Conservation (phyloP, 1,140 invertebrate species). For the Eupristina koningsbergeri region DNA sequence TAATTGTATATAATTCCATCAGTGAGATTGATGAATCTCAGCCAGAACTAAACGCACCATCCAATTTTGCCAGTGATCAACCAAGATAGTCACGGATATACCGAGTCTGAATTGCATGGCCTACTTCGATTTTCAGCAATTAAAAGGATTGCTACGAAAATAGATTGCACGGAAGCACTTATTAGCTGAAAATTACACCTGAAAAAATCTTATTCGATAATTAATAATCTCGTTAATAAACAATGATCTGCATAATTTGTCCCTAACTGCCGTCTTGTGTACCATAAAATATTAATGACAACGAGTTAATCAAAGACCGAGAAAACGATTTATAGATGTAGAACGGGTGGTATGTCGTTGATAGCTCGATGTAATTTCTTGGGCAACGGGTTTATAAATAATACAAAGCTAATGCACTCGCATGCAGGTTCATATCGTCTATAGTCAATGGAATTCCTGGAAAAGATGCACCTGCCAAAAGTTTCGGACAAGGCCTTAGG, state of each 20-base stretch:
- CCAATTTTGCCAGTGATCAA: constrained; percentile 2
- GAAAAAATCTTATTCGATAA: background rate
- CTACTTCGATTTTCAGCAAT: background rate
- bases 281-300: no score
- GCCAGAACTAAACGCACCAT: constrained; percentile 25
- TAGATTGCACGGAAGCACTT: background rate
- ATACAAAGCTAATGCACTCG: background rate
- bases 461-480: background rate
- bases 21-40: constrained; percentile 25
- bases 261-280: no score
- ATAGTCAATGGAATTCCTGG: background rate
- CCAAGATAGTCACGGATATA: constrained; percentile 2
- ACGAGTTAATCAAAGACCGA: no score
- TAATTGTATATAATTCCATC: constrained; percentile 14
- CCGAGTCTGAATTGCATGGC: background rate
- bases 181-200: background rate
- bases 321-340: no score
- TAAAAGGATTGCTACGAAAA: background rate
- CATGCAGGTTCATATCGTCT: background rate
- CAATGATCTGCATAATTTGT: no score
- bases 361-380: background rate
- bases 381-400: background rate
- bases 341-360: no score
- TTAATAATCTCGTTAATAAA: background rate
- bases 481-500: background rate